phyloP scores from a whole-genome alignment of 2,888 invertebrate species.

The Lottia gigantea region DNA sequence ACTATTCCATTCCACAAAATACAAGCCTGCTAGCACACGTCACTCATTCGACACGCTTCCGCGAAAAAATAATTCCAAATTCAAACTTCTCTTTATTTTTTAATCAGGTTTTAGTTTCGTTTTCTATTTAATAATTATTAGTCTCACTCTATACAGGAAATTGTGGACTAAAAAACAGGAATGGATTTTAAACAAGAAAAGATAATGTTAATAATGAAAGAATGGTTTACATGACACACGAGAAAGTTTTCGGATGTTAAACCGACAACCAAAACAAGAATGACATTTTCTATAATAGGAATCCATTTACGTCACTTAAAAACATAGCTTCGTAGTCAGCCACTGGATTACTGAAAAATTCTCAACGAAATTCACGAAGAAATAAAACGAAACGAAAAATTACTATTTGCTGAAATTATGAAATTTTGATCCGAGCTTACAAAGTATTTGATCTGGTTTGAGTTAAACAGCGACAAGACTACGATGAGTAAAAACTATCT shows the following conservation, averaged over 20 bases:
- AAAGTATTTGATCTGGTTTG: not conserved
- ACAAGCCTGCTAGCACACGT: too few species aligned
- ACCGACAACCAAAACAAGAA: constrained; percentile 9
- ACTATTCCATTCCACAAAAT: too few species aligned
- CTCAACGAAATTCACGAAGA: not conserved
- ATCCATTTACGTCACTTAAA: constrained; percentile 8
- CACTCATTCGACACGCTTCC: too few species aligned
- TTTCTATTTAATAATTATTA: constrained; percentile 6
- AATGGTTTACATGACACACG: not conserved
- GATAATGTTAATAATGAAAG: not conserved
- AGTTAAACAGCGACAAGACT: too few species aligned
- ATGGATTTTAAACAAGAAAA: not conserved
- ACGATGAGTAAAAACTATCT: too few species aligned
- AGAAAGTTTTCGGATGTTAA: not conserved
- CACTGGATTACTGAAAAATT: not conserved
- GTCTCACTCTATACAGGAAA: not conserved
- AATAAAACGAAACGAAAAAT: constrained; percentile 1
- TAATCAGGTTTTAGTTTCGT: not conserved
- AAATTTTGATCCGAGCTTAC: not conserved
- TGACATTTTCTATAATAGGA: constrained; percentile 5
- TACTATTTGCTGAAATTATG: not conserved
- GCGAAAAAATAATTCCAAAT: too few species aligned
- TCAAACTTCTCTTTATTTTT: too few species aligned
- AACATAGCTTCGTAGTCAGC: not conserved
- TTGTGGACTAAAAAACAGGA: not conserved